Evolutionary conservation across 2,113 vertebrate genomes (phyloP), one percentile per base, ranked within the genome.

Genomic region (Ictalurus furcatus): DNA sequence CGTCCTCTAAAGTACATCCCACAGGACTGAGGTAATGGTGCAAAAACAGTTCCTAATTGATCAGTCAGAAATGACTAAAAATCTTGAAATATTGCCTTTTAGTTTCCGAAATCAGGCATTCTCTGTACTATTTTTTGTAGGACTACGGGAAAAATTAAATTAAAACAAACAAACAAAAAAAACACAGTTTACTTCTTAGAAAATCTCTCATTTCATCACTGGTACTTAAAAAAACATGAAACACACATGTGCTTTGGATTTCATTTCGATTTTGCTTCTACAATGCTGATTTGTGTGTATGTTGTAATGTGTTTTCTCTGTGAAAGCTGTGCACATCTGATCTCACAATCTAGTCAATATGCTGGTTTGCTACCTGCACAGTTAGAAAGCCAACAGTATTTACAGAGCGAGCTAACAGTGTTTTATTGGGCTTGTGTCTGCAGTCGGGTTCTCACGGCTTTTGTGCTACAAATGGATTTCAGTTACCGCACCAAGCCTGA

Each of bases 21-120:
- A 96, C 94, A 97, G 97, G 96, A 97, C 96, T 97, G 97, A 97
- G 97, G 97, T 97, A 98, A 97, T 95, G 95, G 96, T 94, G 93
- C 94, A 94, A 96, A 96, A 93, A 92, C 86, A 84, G 91, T 95
- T 93, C 93, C 96, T 96, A 96, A 96, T 93, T 91, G 94, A 94
- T 90, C 74, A 95, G 94, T 88, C 89, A 92, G 90, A 92, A 95
- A 94, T 93, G 94, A 91, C 94, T 88, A 93, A 91, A 92, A 91
- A 85, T 88, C 84, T 88, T 90, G 90, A 92, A 92, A 91, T 91
- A 91, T 92, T 91, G 91, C 91, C 90, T 89, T 88, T 90, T 86
- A 28, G 16, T 73, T 88, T 86, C 85, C 84, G 23, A 91, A 89
- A 91, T 74, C 84, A 90, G 85, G 88, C 87, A 58, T 71, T 89